A percentile compares a stretch with the other conserved stretches of the same genome.
Evolutionary conservation across 2,797 vertebrate genomes (phyloP).

Genomic region (Chelon labrosus): DNA sequence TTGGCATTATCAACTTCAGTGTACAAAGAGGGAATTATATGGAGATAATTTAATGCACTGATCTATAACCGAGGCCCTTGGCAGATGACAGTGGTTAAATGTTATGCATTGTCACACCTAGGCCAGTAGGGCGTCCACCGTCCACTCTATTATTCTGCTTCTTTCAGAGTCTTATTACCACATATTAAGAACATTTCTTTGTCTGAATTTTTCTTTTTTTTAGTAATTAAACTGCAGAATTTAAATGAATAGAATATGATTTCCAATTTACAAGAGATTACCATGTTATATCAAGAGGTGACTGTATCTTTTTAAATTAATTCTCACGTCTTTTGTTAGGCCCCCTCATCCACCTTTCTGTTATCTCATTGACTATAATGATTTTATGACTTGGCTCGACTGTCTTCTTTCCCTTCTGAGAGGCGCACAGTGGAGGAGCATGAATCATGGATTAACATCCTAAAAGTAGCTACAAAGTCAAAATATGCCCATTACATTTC

Average conservation of each 20-base stretch:
- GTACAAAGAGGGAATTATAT: too few species aligned
- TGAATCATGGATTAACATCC: conserved; percentile 65
- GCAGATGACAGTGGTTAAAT: neutral
- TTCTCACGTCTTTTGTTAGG: conserved; percentile 27
- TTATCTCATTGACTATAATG: conserved; percentile 41
- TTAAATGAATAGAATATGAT: conserved; percentile 2
- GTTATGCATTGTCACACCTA: too few species aligned
- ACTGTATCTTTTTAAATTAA: conserved; percentile 41
- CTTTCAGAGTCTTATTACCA: too few species aligned
- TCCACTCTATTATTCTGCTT: too few species aligned
- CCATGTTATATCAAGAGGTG: conserved; percentile 1
- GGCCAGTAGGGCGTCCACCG: too few species aligned
- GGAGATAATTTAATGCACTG: too few species aligned
- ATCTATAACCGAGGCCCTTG: neutral
- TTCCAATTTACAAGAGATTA: conserved; percentile 19
- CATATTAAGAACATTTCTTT: too few species aligned
- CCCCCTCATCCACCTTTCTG: conserved; percentile 25
- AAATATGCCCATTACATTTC: conserved; percentile 31
- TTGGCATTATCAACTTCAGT: neutral
- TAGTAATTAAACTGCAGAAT: conserved; percentile 19
- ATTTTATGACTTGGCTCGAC: conserved; percentile 47
- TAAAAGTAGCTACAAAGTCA: conserved; percentile 37
- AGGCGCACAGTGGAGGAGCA: conserved; percentile 31
- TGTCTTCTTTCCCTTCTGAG: conserved; percentile 20
- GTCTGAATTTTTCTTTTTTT: neutral